Evolutionary conservation across 2,113 vertebrate genomes (phyloP).

Genomic region (Stegastes partitus): DNA sequence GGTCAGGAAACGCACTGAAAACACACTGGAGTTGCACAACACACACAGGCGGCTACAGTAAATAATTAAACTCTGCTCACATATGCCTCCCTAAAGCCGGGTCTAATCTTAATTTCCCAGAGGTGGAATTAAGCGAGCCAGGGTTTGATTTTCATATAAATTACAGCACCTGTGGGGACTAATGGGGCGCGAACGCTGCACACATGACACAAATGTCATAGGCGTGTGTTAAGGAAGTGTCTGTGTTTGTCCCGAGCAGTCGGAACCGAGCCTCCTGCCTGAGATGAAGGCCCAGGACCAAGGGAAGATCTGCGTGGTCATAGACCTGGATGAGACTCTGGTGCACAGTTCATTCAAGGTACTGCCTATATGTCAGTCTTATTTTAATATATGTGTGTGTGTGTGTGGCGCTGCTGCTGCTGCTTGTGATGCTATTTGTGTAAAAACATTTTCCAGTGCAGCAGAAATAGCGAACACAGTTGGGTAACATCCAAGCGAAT

Average conservation of each 20-base stretch:
- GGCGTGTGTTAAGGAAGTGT: neutral
- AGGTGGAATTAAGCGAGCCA: conserved; percentile 8
- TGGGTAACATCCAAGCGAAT: too few species aligned
- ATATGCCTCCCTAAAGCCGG: neutral
- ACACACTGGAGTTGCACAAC: neutral
- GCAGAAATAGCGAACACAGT: too few species aligned
- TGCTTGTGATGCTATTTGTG: too few species aligned
- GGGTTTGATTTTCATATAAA: conserved; percentile 22
- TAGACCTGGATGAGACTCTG: conserved; percentile 94
- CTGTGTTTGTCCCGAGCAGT: conserved; percentile 77
- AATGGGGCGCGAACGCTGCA: neutral
- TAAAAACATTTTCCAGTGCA: too few species aligned
- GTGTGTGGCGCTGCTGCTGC: too few species aligned
- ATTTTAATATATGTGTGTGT: too few species aligned
- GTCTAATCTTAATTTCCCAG: conserved; percentile 41
- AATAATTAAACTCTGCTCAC: conserved; percentile 8
- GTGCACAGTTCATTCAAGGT: conserved; percentile 98
- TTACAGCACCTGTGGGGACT: neutral
- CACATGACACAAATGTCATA: neutral
- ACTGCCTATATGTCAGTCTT: conserved; percentile 6
- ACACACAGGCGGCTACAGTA: neutral
- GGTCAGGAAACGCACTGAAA: neutral
- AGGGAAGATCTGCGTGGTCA: conserved; percentile 94
- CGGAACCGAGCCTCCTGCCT: conserved; percentile 88
- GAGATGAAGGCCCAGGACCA: conserved; percentile 89